Conservation (phyloP, 2,113 vertebrate genomes). For the Glaucidium brasilianum region DNA sequence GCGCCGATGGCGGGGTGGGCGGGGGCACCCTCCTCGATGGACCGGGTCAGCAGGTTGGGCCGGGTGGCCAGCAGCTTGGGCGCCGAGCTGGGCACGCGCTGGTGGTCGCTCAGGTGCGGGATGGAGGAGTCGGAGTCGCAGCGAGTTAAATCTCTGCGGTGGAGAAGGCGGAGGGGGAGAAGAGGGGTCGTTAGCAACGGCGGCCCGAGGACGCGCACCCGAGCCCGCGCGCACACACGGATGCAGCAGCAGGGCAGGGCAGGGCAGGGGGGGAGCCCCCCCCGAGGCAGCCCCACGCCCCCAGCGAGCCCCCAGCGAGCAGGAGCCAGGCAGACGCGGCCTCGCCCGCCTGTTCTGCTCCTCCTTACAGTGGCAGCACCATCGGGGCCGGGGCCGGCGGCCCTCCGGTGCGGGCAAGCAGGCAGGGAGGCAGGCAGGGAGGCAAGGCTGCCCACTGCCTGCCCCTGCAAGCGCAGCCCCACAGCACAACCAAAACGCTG, state of each 20-base stretch:
- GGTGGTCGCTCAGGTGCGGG: conserved; percentile 83
- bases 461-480: too few species aligned
- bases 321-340: not conserved
- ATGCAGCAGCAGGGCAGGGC: not conserved
- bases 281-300: too few species aligned
- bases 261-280: not conserved
- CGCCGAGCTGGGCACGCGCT: conserved; percentile 70
- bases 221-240: not conserved
- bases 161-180: not conserved
- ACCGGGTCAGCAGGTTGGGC: conserved; percentile 77
- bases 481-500: too few species aligned
- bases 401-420: too few species aligned
- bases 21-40: conserved; percentile 69
- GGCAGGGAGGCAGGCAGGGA: too few species aligned
- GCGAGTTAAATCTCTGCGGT: conserved; percentile 88
- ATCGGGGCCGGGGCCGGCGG: too few species aligned
- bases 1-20: conserved; percentile 27
- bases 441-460: too few species aligned
- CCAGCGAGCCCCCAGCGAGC: not conserved
- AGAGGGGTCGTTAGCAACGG: accelerated
- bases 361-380: too few species aligned
- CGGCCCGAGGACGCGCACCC: accelerated
- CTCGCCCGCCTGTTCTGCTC: not conserved
- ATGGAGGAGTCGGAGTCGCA: conserved; percentile 95
- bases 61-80: conserved; percentile 79